Base-by-base conservation (phyloP, 1,140 invertebrate species). In the Drosophila mojavensis region DNA sequence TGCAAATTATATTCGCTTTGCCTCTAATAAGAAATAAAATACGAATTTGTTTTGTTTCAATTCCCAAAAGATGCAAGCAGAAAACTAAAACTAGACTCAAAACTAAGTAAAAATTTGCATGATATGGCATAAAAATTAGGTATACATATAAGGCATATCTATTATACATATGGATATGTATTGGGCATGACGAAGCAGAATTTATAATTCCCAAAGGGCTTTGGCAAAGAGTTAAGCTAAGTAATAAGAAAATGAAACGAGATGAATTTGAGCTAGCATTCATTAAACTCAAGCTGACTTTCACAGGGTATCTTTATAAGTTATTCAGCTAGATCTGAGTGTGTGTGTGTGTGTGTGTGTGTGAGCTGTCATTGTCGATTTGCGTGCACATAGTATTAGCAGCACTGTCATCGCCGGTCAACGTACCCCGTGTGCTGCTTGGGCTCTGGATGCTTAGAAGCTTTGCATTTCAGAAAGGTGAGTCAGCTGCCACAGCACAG, bases 371-470 rank as follows among this genome's bases (percentile, higher is more conserved):
- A 54, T 24, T 62, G 39, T 36, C 67, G 45, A 58, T 45, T 76
- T 76, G 74, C 74, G 74, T 76, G 69, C 58, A 30, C 39, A 58
- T 39, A 39, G 59, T 59, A 76, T 73, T 73, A 76, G 70, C 74
- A 76, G 61, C 67, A 33, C 60, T 71, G 61, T 65, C 60, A 60
- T 62, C 64, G 30, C 53, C 51, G 67, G 67, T 70, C 67, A 70
- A 70, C 41, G 67, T 28, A 54, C 67, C 24, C 43, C 51, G 4
- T 15, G 13, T 11, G 26, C 26, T 17, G 28, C n/a, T 24, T 7
- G 5, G 50, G 6, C 48, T 13, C 48, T 6, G 30, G 13, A 33
- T 33, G 28, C 5, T 55, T 3, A 15, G 43, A 30, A 33, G 28
- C 53, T 55, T 47, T 36, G 51, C 48, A 58, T 58, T 58, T 41